These are phyloP conservation scores for Urophycis tenuis DNA, from an alignment of 2,797 vertebrate genomes.

Conservation along the genomic window DNA sequence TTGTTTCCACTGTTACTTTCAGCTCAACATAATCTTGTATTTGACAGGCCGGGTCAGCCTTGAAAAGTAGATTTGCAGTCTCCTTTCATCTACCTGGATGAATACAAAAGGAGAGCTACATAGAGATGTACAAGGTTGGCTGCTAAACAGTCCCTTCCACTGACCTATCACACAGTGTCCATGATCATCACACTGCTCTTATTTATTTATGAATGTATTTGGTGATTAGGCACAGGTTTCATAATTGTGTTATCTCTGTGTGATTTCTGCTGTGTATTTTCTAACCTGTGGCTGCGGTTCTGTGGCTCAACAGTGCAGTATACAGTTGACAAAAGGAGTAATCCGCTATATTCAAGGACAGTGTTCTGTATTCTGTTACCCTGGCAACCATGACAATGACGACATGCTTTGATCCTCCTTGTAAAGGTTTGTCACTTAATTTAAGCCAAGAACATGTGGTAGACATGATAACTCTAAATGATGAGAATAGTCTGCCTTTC, in stretches of 20 bases:
- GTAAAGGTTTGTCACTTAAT: slow-evolving; percentile 6
- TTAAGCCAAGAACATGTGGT: slow-evolving; percentile 4
- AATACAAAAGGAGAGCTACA: no score
- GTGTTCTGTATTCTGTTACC: neutral
- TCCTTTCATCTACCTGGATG: no score
- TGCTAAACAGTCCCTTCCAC: no score
- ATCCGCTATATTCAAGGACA: neutral
- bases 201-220: neutral
- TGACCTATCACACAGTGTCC: no score
- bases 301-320: neutral
- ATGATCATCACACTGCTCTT: neutral
- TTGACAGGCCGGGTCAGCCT: no score
- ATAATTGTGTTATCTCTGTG: neutral
- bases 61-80: no score
- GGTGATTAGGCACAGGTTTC: neutral
- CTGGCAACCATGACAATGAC: slow-evolving; percentile 1
- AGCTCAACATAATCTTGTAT: no score
- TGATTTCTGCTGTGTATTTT: neutral
- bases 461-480: slow-evolving; percentile 14
- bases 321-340: neutral
- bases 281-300: neutral
- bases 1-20: no score
- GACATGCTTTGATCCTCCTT: slow-evolving; percentile 5
- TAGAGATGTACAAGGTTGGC: no score
- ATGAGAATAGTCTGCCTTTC: neutral